Base-by-base conservation (phyloP, 2,113 vertebrate species). In the Lepus europaeus region DNA sequence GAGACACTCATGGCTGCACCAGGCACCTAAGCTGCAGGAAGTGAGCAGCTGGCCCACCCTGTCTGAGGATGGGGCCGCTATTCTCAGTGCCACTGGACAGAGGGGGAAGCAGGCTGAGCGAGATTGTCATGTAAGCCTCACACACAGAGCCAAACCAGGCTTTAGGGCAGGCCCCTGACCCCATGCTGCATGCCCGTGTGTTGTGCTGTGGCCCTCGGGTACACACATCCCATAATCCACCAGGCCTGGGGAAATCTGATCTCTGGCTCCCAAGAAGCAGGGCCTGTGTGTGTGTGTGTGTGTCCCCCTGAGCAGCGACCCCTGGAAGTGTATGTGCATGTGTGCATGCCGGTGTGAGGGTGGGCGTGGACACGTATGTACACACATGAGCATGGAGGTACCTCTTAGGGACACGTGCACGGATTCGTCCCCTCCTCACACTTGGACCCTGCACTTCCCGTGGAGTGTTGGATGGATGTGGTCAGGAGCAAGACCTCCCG, bases 181-280 rank as follows among this genome's bases (percentile, higher is more conserved):
- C 25, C 53, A 2, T 0, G 5, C 53, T 27, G 59, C 5, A 2
- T 3, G 14, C 3, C 13, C 16, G 33, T 36, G 3, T 1, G 0
- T 25, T 25, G 20, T 9, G 3, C 2, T 1, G 51, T 14, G 39
- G 8, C 19, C 10, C 16, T 61, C 22, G 13, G 0, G 9, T 22
- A 2, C 3, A 10, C 23, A n/a, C 29, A 8, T 22, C 83, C 19
- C 17, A 5, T 9, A 6, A 16, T 17, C 70, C 68, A 45, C 6
- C 7, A 7, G 78, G 78, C 72, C 36, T 13, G 3, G 36, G 72
- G 9, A 25, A 25, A 22, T 89, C n/a, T 56, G 3, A 16, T 49
- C 31, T 51, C 69, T 29, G 74, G 51, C 31, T 61, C 16, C n/a
- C 31, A 11, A 76, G n/a, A 82, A 56, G 76, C 87, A 51, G 31